phyloP scores from a whole-genome alignment of 2,797 vertebrate genomes.

The Trematomus bernacchii region DNA sequence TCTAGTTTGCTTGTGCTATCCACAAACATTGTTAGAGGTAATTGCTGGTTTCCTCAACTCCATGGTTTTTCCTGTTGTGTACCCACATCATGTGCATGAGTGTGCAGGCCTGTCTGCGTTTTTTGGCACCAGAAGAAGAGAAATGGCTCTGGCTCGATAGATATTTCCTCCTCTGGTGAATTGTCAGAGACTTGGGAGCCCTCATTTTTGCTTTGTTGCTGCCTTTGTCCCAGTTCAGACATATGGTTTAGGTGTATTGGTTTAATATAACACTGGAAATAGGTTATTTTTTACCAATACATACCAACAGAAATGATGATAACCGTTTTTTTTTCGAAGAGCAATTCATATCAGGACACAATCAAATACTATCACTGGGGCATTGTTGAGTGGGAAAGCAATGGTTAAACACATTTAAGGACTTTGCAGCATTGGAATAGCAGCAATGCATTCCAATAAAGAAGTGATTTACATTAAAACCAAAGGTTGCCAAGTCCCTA shows the following conservation, averaged over 20 bases:
- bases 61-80: slow-evolving; percentile 58
- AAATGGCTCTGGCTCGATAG: slow-evolving; percentile 56
- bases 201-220: slow-evolving; percentile 46
- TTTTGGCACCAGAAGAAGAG: slow-evolving; percentile 66
- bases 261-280: slow-evolving; percentile 35
- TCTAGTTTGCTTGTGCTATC: slow-evolving; percentile 31
- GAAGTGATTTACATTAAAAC: neutral
- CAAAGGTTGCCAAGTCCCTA: neutral
- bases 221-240: slow-evolving; percentile 44
- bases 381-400: neutral
- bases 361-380: slow-evolving; percentile 1
- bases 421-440: neutral
- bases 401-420: neutral
- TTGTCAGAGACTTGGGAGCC: slow-evolving; percentile 61
- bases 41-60: slow-evolving; percentile 70
- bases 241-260: slow-evolving; percentile 61
- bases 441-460: neutral
- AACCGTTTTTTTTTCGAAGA: neutral
- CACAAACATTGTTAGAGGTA: slow-evolving; percentile 63
- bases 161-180: slow-evolving; percentile 71
- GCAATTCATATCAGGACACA: neutral
- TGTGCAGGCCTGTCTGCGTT: slow-evolving; percentile 38
- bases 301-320: neutral
- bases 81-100: slow-evolving; percentile 49
- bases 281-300: slow-evolving; percentile 1